These are phyloP conservation scores for Eurystomus glaucurus DNA, from an alignment of 2,797 vertebrate genomes.

Conservation along the genomic window DNA sequence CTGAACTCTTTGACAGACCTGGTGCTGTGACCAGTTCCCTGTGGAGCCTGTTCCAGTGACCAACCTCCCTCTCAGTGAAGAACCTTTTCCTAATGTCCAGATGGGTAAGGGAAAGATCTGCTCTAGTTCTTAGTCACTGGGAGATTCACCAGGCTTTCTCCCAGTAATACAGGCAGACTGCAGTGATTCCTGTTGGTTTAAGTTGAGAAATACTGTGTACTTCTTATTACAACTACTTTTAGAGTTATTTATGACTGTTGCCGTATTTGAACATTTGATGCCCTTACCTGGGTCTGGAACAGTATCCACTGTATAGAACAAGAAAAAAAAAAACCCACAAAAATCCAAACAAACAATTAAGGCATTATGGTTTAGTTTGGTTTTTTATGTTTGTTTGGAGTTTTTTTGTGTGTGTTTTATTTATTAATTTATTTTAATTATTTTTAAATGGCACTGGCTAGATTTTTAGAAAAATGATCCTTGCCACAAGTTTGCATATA, in stretches of 20 bases:
- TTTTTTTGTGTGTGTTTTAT: neutral
- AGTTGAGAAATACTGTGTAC: rapidly evolving
- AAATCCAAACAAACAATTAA: neutral
- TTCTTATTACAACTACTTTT: neutral
- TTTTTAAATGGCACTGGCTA: neutral
- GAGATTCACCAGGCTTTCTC: neutral
- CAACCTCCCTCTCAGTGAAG: rapidly evolving
- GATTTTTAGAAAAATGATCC: neutral
- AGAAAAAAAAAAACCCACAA: neutral
- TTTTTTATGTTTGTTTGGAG: neutral
- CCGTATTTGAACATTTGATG: neutral
- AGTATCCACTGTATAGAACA: neutral
- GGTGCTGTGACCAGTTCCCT: rapidly evolving
- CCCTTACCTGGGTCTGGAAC: neutral
- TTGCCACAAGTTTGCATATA: neutral
- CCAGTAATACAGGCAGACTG: neutral
- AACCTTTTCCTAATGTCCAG: neutral
- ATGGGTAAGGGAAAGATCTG: neutral
- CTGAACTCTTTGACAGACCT: neutral
- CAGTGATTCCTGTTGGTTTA: neutral
- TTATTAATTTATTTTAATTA: too few species aligned
- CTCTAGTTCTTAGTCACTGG: neutral
- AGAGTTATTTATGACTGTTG: neutral
- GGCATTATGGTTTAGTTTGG: neutral
- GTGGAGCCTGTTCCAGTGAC: neutral